Conservation (phyloP, 2,888 invertebrate species). For the Parnassius glacialis region DNA sequence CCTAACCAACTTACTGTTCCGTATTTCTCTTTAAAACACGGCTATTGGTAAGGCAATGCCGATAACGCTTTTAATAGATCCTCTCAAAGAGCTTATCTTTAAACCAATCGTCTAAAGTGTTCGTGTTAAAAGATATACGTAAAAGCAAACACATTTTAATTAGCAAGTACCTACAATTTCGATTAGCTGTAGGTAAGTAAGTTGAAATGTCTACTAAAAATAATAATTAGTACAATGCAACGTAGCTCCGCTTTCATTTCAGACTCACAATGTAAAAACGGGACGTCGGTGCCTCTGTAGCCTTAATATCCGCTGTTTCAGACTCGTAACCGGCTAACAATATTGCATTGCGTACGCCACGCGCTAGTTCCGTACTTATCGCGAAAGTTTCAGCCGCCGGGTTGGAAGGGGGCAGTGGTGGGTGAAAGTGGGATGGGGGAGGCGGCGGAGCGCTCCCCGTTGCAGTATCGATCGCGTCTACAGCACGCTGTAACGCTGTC, state of each 20-base stretch:
- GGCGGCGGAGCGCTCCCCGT: constrained; percentile 43
- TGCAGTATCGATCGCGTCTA: constrained; percentile 79
- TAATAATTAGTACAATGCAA: constrained; percentile 65
- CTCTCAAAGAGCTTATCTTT: constrained; percentile 16
- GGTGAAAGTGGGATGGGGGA: constrained; percentile 34
- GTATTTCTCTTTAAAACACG: constrained; percentile 3
- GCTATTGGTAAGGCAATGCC: constrained; percentile 2
- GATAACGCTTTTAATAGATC: constrained; percentile 7
- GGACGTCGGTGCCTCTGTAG: constrained; percentile 63
- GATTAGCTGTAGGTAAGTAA: constrained; percentile 29
- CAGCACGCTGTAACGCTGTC: constrained; percentile 76
- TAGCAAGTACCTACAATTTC: constrained; percentile 17
- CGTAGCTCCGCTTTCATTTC: constrained; percentile 65
- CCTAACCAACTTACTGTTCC: not conserved
- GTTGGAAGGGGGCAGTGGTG: constrained; percentile 39
- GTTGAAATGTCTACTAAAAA: constrained; percentile 44
- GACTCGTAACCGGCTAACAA: constrained; percentile 78
- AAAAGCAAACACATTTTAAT: constrained; percentile 15
- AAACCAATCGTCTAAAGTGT: constrained; percentile 17
- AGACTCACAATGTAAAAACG: constrained; percentile 73
- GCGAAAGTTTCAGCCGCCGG: constrained; percentile 74
- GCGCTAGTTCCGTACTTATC: constrained; percentile 80
- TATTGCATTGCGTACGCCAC: constrained; percentile 79
- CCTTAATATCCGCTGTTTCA: constrained; percentile 79
- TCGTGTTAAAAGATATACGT: constrained; percentile 14